A percentile compares a stretch with the other conserved stretches of the same genome.
Conservation (phyloP, 2,797 vertebrate species). For the Gymnoscopelus braueri region DNA sequence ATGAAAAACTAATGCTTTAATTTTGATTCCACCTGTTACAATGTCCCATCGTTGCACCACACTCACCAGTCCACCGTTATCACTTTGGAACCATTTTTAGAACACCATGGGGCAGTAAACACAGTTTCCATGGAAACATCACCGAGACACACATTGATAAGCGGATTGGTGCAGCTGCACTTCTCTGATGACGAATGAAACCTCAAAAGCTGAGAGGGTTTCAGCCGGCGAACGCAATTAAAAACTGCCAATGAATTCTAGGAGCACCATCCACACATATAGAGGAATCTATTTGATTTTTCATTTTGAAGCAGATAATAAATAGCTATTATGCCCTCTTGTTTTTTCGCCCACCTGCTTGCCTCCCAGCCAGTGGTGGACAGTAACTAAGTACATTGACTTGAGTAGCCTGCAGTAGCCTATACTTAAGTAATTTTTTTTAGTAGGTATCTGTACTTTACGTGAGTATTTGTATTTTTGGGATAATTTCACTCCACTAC, state of each 20-base stretch:
- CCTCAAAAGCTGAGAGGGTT: constrained; percentile 73
- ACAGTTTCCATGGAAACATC: constrained; percentile 91
- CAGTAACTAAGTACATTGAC: too few species aligned
- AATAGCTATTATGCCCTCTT: constrained; percentile 67
- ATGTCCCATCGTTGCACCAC: constrained; percentile 76
- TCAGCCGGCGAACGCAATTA: constrained; percentile 75
- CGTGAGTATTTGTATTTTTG: too few species aligned
- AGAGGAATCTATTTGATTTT: constrained; percentile 71
- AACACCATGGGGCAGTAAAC: constrained; percentile 86
- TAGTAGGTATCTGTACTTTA: too few species aligned
- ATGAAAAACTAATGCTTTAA: not conserved
- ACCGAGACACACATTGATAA: constrained; percentile 83
- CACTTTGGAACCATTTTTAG: constrained; percentile 88
- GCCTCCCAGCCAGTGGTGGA: constrained; percentile 2
- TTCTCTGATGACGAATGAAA: constrained; percentile 84
- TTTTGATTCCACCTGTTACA: constrained; percentile 63
- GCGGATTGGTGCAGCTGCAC: constrained; percentile 83
- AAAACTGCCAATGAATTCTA: constrained; percentile 61
- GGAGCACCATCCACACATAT: constrained; percentile 56
- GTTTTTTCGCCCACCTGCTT: constrained; percentile 31
- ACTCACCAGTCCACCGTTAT: constrained; percentile 80
- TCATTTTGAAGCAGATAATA: constrained; percentile 71
- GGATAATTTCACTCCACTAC: too few species aligned
- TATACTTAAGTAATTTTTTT: too few species aligned
- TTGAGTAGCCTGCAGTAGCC: too few species aligned